These are phyloP conservation scores for Parnassius glacialis DNA, from an alignment of 2,888 invertebrate species.

Conservation along the genomic window DNA sequence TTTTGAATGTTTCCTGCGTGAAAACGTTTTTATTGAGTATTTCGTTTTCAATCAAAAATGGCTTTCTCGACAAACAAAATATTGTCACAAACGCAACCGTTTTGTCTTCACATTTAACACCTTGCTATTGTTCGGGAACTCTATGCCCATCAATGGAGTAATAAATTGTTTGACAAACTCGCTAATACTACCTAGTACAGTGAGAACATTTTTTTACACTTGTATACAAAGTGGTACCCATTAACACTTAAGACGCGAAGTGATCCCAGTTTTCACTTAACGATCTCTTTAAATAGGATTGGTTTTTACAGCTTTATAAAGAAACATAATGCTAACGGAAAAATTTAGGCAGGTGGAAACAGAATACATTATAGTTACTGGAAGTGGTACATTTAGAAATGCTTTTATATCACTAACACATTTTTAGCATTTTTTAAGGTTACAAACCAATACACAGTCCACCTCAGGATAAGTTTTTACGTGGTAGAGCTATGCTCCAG, in stretches of 20 bases:
- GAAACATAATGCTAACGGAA: neutral
- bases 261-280: slow-evolving; percentile 9
- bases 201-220: slow-evolving; percentile 6
- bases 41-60: too few species aligned
- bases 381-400: slow-evolving; percentile 1
- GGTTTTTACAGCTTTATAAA: neutral
- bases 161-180: slow-evolving; percentile 19
- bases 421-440: too few species aligned
- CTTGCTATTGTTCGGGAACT: neutral
- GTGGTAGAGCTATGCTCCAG: too few species aligned
- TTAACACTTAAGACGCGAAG: slow-evolving; percentile 2
- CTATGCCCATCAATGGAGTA: slow-evolving; percentile 19
- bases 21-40: too few species aligned
- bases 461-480: too few species aligned
- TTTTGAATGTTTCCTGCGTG: too few species aligned
- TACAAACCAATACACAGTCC: too few species aligned
- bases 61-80: neutral
- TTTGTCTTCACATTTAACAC: slow-evolving; percentile 7
- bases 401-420: neutral
- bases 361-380: neutral
- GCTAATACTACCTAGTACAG: slow-evolving; percentile 4
- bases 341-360: slow-evolving; percentile 4
- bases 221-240: slow-evolving; percentile 2
- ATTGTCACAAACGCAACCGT: neutral
- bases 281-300: slow-evolving; percentile 12